Base-by-base conservation (phyloP, 2,888 invertebrate species). In the Acanthococcus lagerstroemiae region DNA sequence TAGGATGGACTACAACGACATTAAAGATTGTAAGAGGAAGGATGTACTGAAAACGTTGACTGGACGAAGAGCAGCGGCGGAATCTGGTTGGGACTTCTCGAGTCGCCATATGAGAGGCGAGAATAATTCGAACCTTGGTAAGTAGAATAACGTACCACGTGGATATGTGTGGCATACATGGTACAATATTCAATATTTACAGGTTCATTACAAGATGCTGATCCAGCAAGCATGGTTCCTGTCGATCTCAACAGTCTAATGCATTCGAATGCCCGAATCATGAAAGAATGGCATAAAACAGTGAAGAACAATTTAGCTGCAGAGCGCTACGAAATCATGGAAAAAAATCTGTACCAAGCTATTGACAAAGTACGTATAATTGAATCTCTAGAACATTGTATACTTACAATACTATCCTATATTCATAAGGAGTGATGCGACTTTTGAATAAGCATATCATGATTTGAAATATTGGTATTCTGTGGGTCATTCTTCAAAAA, bases 81-180 rank as follows among this genome's bases (percentile, higher is more conserved):
- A 92, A 76, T 86, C 87, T 55, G 92, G 93, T 0, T 90, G 89
- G 90, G 93, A 93, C 73, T 92, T 90, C 76, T 88, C 88, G 3
- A 81, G 84, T 1, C 82, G 91, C 17, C 91, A 90, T 90, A 83
- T 61, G 50, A 50, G 61, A 30, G 61, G 52, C 6, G 30, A 27
- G n/a, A 37, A 54, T 37, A 52, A 50, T 37, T 52, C 61, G 4
- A 61, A 52, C 30, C 24, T 19, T 50, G 52, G 61, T 61, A 25
- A 30, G 24, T n/a, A n/a, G n/a, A n/a, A n/a, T n/a, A n/a, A n/a
- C n/a, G n/a, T n/a, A n/a, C n/a, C n/a, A n/a, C n/a, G n/a, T n/a
- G n/a, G n/a, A n/a, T n/a, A n/a, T n/a, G n/a, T n/a, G n/a, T n/a
- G n/a, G n/a, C n/a, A n/a, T n/a, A n/a, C n/a, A n/a, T n/a, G n/a